Percentiles rank a stretch among this genome's conserved stretches.
These are phyloP conservation scores for Arctopsyche grandis DNA, from an alignment of 1,140 invertebrate genomes.

Conservation along the genomic window DNA sequence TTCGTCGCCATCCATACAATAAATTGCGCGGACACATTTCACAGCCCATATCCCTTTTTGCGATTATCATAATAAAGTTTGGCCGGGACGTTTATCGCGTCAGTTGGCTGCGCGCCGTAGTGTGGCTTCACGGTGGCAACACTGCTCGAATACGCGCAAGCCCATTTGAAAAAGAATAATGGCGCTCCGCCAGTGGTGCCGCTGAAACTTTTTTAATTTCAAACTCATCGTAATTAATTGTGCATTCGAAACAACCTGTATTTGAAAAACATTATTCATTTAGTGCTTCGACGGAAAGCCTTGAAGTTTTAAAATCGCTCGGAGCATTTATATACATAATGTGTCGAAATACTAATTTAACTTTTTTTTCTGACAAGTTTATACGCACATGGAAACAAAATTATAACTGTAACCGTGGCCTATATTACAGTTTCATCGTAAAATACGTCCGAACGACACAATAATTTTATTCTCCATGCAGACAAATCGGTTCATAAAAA, in stretches of 20 bases:
- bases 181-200: neutral
- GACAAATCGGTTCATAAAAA: no score
- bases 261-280: neutral
- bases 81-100: constrained; percentile 14
- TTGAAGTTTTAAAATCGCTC: no score
- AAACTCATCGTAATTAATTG: constrained; percentile 2
- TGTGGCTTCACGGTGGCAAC: neutral
- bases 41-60: constrained; percentile 38
- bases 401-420: no score
- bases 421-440: no score
- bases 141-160: constrained; percentile 4
- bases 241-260: neutral
- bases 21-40: constrained; percentile 32
- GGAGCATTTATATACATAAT: no score
- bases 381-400: no score
- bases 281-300: no score
- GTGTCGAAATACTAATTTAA: no score
- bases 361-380: no score
- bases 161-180: constrained; percentile 32
- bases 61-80: constrained; percentile 41
- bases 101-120: constrained; percentile 18
- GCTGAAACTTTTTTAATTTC: constrained; percentile 11
- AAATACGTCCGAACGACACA: no score
- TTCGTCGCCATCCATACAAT: neutral
- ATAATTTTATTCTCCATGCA: no score